phyloP scores from a whole-genome alignment of 2,797 vertebrate genomes.

The Lophius americanus region DNA sequence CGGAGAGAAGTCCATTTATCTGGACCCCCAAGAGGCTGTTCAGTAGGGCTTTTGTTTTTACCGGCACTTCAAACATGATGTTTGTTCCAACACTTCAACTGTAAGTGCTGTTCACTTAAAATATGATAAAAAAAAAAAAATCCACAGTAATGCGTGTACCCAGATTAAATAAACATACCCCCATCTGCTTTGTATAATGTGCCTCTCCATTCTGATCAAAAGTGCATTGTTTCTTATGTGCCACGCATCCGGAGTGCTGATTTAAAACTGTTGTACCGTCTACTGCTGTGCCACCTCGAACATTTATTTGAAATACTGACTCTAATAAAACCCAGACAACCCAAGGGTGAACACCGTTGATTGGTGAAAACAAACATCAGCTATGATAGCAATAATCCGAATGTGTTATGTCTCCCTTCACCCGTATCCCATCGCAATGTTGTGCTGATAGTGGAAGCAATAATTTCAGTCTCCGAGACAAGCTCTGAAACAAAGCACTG shows the following conservation, averaged over 20 bases:
- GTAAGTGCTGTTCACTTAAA: constrained; percentile 29
- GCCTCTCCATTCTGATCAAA: not conserved
- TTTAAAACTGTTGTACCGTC: too few relatives aligned
- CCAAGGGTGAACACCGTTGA: not conserved
- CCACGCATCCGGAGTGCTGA: too few relatives aligned
- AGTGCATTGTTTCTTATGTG: too few relatives aligned
- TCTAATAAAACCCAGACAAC: not conserved
- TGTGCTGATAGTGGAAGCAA: not conserved
- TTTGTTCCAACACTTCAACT: constrained; percentile 53
- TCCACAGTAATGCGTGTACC: too few relatives aligned
- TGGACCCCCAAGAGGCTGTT: constrained; percentile 53
- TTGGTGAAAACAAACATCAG: constrained; percentile 4
- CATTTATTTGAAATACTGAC: not conserved
- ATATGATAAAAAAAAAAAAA: constrained; percentile 28
- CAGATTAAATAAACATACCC: not conserved
- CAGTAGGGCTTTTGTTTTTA: constrained; percentile 56
- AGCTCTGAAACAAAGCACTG: not conserved
- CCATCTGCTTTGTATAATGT: not conserved
- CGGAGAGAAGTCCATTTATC: constrained; percentile 57
- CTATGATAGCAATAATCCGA: not conserved
- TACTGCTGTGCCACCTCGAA: not conserved
- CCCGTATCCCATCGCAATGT: not conserved
- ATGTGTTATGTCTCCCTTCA: constrained; percentile 2
- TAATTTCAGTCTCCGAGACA: too few relatives aligned
- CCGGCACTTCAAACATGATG: constrained; percentile 53